phyloP scores from a whole-genome alignment of 2,113 vertebrate genomes.

The Macquaria australasica region DNA sequence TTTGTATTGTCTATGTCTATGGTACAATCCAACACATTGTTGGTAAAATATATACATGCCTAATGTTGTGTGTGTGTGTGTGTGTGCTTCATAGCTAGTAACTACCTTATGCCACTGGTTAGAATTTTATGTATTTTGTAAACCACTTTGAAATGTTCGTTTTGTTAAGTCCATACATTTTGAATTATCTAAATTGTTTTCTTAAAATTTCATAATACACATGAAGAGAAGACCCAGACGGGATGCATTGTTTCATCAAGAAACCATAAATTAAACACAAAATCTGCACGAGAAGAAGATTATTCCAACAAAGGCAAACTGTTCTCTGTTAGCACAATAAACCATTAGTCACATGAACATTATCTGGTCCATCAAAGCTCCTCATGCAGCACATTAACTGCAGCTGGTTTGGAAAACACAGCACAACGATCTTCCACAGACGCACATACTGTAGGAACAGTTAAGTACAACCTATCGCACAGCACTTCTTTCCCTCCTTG shows the following conservation, averaged over 20 bases:
- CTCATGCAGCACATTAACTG: slow-evolving; percentile 36
- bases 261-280: not conserved
- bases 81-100: no score
- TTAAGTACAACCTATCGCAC: not conserved
- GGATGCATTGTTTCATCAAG: not conserved
- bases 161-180: not conserved
- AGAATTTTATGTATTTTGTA: not conserved
- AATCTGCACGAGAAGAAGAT: not conserved
- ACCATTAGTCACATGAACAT: slow-evolving; percentile 35
- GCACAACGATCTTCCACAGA: slow-evolving; percentile 17
- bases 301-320: slow-evolving; percentile 12
- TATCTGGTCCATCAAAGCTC: slow-evolving; percentile 34
- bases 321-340: slow-evolving; percentile 21
- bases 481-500: not conserved
- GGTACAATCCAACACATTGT: no score
- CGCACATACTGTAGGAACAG: not conserved
- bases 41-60: no score
- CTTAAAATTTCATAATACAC: not conserved
- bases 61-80: no score
- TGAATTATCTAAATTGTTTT: not conserved
- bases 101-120: no score
- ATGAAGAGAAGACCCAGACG: not conserved
- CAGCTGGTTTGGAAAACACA: slow-evolving; percentile 35
- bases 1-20: no score
- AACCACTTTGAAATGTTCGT: not conserved